phyloP scores from a whole-genome alignment of 2,113 vertebrate genomes.

The Ardeotis arabs region DNA sequence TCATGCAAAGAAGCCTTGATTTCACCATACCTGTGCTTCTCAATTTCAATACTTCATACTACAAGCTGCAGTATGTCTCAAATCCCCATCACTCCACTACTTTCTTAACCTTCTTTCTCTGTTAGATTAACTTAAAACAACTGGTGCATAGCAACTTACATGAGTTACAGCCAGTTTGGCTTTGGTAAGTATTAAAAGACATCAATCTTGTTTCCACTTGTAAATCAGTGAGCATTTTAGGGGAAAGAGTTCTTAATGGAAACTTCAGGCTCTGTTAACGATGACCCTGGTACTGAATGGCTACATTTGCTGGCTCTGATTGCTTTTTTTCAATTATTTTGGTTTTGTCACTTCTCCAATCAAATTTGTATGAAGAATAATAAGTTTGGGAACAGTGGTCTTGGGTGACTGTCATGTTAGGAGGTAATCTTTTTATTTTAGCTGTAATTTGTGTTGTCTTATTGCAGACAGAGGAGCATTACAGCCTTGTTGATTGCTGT shows the following conservation, averaged over 20 bases:
- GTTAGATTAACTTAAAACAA: neutral
- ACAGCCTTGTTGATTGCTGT: neutral
- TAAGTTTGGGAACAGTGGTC: neutral
- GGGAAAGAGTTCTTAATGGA: neutral
- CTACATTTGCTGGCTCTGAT: neutral
- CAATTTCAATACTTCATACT: rapidly evolving
- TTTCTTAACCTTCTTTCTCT: neutral
- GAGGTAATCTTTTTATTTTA: neutral
- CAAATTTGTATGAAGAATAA: neutral
- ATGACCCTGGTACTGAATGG: neutral
- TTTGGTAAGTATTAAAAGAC: neutral
- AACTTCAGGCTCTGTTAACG: neutral
- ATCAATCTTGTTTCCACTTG: neutral
- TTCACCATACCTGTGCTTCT: neutral
- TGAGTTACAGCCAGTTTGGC: neutral
- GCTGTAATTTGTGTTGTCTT: neutral
- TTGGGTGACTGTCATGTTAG: neutral
- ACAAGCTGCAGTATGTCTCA: neutral
- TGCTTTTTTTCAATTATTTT: neutral
- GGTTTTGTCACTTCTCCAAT: neutral
- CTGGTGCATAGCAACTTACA: neutral
- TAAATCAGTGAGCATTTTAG: neutral
- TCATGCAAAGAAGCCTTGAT: neutral
- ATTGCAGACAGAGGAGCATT: neutral
- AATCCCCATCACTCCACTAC: neutral